Evolutionary conservation across 2,113 vertebrate genomes (phyloP), one percentile per base, ranked within the genome.

Genomic region (Cephalopholis sonnerati): DNA sequence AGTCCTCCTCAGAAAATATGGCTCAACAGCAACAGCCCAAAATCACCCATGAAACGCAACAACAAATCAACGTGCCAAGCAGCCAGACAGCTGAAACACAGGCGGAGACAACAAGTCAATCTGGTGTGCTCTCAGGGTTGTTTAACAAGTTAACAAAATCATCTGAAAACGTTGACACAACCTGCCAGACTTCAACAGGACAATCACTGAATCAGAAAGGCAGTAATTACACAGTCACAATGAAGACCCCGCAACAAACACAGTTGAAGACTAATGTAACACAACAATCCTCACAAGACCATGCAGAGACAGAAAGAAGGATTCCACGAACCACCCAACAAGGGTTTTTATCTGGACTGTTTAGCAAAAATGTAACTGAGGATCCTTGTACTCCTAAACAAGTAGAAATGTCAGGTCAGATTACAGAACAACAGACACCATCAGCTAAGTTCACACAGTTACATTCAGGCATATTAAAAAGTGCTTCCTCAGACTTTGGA

Each of bases 341-440:
- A 62, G 89, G 95, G 9, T 93, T 97, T 82, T 85, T 97, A 88
- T 95, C 96, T 69, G 95, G 91, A 27, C 86, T 96, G 5, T 94
- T 97, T 70, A 89, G 44, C 29, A 93, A 83, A 88, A 92, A 95
- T 85, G 91, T 93, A 72, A 81, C 55, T 75, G 95, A 96, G 79
- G 91, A 94, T 6, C 48, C 79, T 22, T 74, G 76, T 57, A 82
- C 1, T 88, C 78, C 69, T 76, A 86, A 85, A 65, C 76, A 93
- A 93, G 63, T 2, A 67, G 90, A 95, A n/a, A 61, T 41, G 0
- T 12, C 77, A 65, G 25, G 74, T 48, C 94, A 92, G 89, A 89
- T 76, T 0, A 77, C 67, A 77, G 67, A 80, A 66, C 86, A 94
- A 41, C 94, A 88, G 25, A 18, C n/a, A 29, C 22, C 12, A 27